These are phyloP conservation scores for Batillaria attramentaria DNA, from an alignment of 1,140 invertebrate genomes.

Conservation along the genomic window DNA sequence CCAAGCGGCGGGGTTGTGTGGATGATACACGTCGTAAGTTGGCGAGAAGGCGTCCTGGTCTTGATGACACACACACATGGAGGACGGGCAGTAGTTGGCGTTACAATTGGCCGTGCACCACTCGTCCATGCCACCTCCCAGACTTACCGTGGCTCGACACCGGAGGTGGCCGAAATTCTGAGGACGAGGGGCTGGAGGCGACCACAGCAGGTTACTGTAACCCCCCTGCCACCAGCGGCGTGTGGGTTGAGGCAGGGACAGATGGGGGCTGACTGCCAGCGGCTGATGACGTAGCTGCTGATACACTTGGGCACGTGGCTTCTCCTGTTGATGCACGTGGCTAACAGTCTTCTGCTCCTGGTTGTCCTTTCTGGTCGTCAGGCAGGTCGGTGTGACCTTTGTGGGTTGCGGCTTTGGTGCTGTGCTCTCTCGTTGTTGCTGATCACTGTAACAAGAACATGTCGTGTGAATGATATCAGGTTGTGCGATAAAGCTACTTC, in stretches of 20 bases:
- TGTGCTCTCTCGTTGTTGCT: too few relatives aligned
- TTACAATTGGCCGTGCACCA: conserved; percentile 56
- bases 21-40: not conserved
- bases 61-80: conserved; percentile 41
- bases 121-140: conserved; percentile 48
- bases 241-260: too few relatives aligned
- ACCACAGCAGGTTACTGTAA: conserved; percentile 6
- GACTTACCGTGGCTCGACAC: conserved; percentile 34
- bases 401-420: too few relatives aligned
- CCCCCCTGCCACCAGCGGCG: not conserved
- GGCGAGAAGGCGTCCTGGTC: not conserved
- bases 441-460: too few relatives aligned
- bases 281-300: not conserved
- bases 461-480: too few relatives aligned
- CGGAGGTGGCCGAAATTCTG: conserved; percentile 14
- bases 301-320: not conserved
- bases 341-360: too few relatives aligned
- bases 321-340: not conserved
- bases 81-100: conserved; percentile 46
- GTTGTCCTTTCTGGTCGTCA: too few relatives aligned
- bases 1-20: not conserved
- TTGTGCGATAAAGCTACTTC: too few relatives aligned
- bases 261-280: not conserved
- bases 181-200: conserved; percentile 3
- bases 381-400: too few relatives aligned